Conservation (phyloP, 1,140 invertebrate genomes). For the Cotesia vestalis region DNA sequence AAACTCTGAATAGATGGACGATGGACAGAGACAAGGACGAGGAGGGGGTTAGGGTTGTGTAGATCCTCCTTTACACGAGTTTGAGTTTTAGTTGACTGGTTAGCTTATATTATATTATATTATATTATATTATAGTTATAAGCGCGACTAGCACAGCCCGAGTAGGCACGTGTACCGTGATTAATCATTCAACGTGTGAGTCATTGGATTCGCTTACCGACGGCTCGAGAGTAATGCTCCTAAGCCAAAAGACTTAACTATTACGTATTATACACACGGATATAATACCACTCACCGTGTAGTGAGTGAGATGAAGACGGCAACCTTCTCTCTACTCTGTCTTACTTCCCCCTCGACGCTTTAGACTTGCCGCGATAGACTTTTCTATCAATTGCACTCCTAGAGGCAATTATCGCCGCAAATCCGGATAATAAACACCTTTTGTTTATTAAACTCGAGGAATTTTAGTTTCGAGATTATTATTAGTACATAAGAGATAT, state of each 20-base stretch:
- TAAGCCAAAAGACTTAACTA: too few relatives aligned
- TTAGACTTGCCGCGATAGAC: too few relatives aligned
- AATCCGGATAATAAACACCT: too few relatives aligned
- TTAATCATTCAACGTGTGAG: conserved; percentile 60
- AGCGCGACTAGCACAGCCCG: not conserved
- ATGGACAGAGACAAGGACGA: too few relatives aligned
- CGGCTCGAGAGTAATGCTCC: conserved; percentile 35
- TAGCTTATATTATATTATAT: too few relatives aligned
- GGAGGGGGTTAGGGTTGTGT: not conserved
- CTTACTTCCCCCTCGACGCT: too few relatives aligned
- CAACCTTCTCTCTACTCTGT: not conserved
- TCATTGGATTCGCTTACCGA: conserved; percentile 53
- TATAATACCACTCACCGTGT: not conserved
- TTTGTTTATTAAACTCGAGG: too few relatives aligned
- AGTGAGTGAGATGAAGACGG: not conserved
- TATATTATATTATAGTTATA: too few relatives aligned
- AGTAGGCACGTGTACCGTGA: conserved; percentile 40
- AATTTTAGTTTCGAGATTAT: too few relatives aligned
- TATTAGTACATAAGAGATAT: too few relatives aligned
- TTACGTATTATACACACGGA: conserved; percentile 53
- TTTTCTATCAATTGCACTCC: too few relatives aligned
- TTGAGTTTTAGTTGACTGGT: not conserved
- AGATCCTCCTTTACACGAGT: conserved; percentile 1
- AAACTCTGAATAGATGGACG: conserved; percentile 3
- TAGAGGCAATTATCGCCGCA: too few relatives aligned